These are phyloP conservation scores for Hirudo medicinalis DNA, from an alignment of 1,140 invertebrate species.

Conservation along the genomic window DNA sequence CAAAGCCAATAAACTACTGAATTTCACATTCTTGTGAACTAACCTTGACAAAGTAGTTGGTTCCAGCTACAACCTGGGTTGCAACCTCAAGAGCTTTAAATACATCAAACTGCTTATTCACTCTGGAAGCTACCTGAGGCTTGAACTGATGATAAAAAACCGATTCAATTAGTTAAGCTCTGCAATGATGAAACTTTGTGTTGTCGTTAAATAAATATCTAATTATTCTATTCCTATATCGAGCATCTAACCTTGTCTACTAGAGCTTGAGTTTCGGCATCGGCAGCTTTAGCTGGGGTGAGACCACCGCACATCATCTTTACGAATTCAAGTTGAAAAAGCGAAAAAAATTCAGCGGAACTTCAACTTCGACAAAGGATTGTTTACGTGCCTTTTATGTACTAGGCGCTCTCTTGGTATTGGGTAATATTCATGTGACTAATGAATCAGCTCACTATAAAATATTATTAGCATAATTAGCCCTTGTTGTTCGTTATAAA, in stretches of 20 bases:
- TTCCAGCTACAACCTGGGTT: conserved; percentile 16
- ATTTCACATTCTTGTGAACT: background rate
- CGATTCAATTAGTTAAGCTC: too few species aligned
- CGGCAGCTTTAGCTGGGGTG: background rate
- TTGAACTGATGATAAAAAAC: conserved; percentile 12
- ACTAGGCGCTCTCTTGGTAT: too few species aligned
- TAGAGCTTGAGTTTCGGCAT: conserved; percentile 7
- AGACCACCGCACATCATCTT: conserved; percentile 13
- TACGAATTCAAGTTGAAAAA: background rate
- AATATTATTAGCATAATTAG: too few species aligned
- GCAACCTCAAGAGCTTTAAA: conserved; percentile 5
- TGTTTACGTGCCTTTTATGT: too few species aligned
- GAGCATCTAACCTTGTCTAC: background rate
- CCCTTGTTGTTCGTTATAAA: too few species aligned
- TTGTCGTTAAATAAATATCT: too few species aligned
- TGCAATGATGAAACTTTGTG: too few species aligned
- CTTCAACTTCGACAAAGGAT: too few species aligned
- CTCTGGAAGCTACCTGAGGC: background rate
- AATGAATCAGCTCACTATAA: too few species aligned
- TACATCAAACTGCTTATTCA: conserved; percentile 14
- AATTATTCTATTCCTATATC: background rate
- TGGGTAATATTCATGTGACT: too few species aligned
- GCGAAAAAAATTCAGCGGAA: too few species aligned
- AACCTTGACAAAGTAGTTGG: conserved; percentile 18
- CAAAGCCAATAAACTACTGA: too few species aligned